Percentiles rank a stretch among this genome's conserved stretches.
Conservation (phyloP, 1,140 invertebrate genomes). For the Eriosoma lanigerum region DNA sequence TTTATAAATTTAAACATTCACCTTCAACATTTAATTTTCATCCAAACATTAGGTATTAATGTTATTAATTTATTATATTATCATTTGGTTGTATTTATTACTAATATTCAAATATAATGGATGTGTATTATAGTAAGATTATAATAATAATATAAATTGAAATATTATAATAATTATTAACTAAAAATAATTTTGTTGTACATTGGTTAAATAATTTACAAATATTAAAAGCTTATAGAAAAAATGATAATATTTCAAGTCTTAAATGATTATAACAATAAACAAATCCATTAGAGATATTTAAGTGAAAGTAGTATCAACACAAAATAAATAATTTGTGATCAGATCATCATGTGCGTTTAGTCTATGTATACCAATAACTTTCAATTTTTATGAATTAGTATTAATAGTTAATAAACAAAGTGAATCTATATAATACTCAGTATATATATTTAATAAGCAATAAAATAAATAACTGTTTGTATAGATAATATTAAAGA, state of each 20-base stretch:
- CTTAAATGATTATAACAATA: neutral
- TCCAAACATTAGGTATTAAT: neutral
- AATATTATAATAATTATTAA: neutral
- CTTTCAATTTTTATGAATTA: neutral
- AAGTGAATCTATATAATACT: neutral
- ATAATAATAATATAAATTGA: neutral
- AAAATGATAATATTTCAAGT: neutral
- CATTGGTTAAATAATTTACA: too few species aligned
- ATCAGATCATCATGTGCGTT: neutral
- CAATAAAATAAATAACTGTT: too few species aligned
- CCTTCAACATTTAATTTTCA: neutral
- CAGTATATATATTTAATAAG: too few species aligned
- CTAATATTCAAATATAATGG: too few species aligned
- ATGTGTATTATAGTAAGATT: neutral
- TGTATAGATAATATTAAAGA: too few species aligned
- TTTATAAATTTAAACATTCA: neutral
- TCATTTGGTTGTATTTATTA: neutral
- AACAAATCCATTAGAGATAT: neutral
- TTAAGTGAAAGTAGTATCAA: conserved; percentile 6
- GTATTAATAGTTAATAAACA: neutral
- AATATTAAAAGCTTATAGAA: too few species aligned
- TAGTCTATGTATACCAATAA: neutral
- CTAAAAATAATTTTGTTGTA: neutral
- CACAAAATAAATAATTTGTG: neutral
- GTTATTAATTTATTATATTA: too few species aligned